phyloP scores from a whole-genome alignment of 2,888 invertebrate genomes.

The Mimumesa dahlbomi region DNA sequence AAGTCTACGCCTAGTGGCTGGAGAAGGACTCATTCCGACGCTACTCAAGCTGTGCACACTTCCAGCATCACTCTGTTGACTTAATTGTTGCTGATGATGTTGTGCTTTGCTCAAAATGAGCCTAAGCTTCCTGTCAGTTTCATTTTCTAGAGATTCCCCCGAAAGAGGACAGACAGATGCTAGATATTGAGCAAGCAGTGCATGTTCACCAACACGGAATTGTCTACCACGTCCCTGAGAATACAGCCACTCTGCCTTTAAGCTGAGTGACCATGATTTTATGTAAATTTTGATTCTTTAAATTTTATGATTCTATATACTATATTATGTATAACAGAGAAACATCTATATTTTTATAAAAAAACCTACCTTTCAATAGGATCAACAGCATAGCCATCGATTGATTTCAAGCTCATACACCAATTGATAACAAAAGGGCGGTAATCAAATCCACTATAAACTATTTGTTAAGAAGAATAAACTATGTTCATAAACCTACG shows the following conservation, averaged over 20 bases:
- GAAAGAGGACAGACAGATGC: conserved; percentile 91
- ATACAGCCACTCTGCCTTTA: conserved; percentile 97
- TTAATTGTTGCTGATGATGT: conserved; percentile 92
- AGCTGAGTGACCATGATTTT: conserved; percentile 81
- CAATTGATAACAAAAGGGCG: conserved; percentile 96
- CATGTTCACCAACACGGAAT: conserved; percentile 92
- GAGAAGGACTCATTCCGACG: conserved; percentile 80
- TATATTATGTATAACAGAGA: conserved; percentile 27
- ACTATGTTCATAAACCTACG: conserved; percentile 59
- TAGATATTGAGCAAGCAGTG: conserved; percentile 90
- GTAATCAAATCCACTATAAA: conserved; percentile 91
- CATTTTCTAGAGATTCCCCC: conserved; percentile 90
- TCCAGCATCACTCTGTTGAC: conserved; percentile 83
- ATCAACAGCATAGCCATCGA: conserved; percentile 94
- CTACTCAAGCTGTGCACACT: conserved; percentile 72
- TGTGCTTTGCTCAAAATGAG: conserved; percentile 94
- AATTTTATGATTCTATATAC: conserved; percentile 11
- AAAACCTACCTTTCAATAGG: conserved; percentile 91
- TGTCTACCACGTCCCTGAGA: conserved; percentile 96
- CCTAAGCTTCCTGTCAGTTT: conserved; percentile 92
- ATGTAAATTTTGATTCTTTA: conserved; percentile 39
- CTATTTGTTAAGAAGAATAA: conserved; percentile 78
- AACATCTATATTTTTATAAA: conserved; percentile 25
- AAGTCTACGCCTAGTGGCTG: conserved; percentile 81
- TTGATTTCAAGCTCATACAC: conserved; percentile 92